These are phyloP conservation scores for Bagarius yarrelli DNA, from an alignment of 2,113 vertebrate species.

Conservation along the genomic window DNA sequence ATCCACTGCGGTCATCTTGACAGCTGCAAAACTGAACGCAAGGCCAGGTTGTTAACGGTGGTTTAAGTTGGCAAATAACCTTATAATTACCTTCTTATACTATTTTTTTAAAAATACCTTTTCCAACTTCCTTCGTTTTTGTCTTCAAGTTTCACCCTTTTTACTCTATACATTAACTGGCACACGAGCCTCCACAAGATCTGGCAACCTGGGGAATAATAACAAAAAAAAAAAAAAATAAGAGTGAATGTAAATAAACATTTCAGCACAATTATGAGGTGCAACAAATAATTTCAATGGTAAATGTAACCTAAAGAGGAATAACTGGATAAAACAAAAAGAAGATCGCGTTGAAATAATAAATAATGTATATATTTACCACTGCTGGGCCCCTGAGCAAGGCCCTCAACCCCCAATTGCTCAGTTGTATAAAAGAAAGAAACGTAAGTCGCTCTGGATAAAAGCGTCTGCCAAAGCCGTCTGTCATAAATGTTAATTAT, in stretches of 20 bases:
- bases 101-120: conserved; percentile 68
- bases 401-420: too few species aligned
- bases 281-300: too few species aligned
- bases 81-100: neutral
- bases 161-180: conserved; percentile 91
- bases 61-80: neutral
- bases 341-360: too few species aligned
- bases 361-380: too few species aligned
- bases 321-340: too few species aligned
- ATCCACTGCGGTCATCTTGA: conserved; percentile 80
- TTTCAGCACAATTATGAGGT: too few species aligned
- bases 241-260: neutral
- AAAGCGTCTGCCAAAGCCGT: too few species aligned
- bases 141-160: conserved; percentile 89
- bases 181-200: conserved; percentile 74
- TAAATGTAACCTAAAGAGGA: too few species aligned
- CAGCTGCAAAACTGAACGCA: conserved; percentile 67
- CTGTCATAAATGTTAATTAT: too few species aligned
- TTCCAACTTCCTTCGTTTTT: conserved; percentile 77
- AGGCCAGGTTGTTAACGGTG: neutral
- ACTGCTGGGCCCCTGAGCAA: too few species aligned
- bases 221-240: neutral
- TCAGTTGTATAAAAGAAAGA: too few species aligned
- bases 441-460: too few species aligned
- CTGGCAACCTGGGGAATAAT: conserved; percentile 70